Base-by-base conservation (phyloP, 1,140 invertebrate genomes). In the Drosophila nasuta region DNA sequence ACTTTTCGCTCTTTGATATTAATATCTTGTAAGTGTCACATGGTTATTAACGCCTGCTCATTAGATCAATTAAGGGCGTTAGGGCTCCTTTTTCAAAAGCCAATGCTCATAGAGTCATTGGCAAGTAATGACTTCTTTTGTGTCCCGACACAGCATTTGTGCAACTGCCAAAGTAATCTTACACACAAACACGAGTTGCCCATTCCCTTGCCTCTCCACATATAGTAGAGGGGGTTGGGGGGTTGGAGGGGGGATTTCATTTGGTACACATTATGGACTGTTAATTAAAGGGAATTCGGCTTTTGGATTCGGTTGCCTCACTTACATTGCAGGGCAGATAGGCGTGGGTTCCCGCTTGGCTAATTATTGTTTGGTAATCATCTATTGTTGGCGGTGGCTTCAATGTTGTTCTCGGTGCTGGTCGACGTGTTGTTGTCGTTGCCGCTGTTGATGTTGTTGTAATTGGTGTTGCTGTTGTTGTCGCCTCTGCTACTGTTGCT, bases 281-380 rank as follows among this genome's bases (percentile, higher is more conserved):
- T 65, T 82, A 82, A 82, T 82, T 82, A 75, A 64, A 70, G 64
- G 70, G 38, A 70, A 46, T 69, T 59, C 6, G n/a, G 43, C 54
- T 46, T 46, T 46, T 28, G 46, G 58, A n/a, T 28, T 8, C 7
- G 51, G 1, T 49, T n/a, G 5, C 35, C 52, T 49, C 59, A 91
- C 93, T 94, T 91, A 97, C 96, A 94, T 96, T 97, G 94, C 97
- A 97, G 13, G 96, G 96, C 74, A 97, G 93, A 93, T 96, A 97
- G 80, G 96, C 96, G 93, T 97, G 96, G 11, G 96, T 97, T 71
- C 96, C 96, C 59, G 97, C 94, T 93, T 97, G 96, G 67, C 96
- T 96, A 65, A 96, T 97, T 93, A 97, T 96, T 93, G 97, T 97
- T 67, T 91, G 91, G 80, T 91, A 91, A 79, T 90, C 91, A 83